A percentile compares a stretch with the other conserved stretches of the same genome.
Conservation (phyloP, 2,113 vertebrate genomes). For the Xenopus borealis region DNA sequence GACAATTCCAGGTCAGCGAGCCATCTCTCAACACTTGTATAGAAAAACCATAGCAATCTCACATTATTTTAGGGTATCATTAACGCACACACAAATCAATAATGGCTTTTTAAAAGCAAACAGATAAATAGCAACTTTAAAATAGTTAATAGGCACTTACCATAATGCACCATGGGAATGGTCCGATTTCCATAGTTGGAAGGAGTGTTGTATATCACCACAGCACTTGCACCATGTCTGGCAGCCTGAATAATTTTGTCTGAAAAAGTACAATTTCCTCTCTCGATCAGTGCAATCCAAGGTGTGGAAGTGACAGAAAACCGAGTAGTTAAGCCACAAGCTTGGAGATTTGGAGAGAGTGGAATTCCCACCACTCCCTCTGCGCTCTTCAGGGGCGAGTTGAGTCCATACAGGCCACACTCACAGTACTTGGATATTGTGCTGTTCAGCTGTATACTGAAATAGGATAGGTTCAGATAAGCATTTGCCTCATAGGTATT, state of each 20-base stretch:
- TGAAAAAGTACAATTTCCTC: slow-evolving; percentile 80
- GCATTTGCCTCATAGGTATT: slow-evolving; percentile 47
- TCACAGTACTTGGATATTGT: slow-evolving; percentile 51
- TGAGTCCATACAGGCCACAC: slow-evolving; percentile 61
- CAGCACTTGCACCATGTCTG: slow-evolving; percentile 67
- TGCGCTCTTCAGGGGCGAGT: slow-evolving; percentile 55
- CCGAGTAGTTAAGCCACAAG: slow-evolving; percentile 56
- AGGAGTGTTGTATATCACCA: slow-evolving; percentile 75
- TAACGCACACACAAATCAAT: slow-evolving; percentile 33
- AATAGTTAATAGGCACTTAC: slow-evolving; percentile 59
- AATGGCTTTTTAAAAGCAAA: slow-evolving; percentile 22
- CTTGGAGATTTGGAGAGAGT: slow-evolving; percentile 48
- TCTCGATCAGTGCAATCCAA: slow-evolving; percentile 85
- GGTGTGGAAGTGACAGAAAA: slow-evolving; percentile 49
- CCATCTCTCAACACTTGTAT: slow-evolving; percentile 12
- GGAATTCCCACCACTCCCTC: slow-evolving; percentile 61
- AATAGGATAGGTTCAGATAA: slow-evolving; percentile 57
- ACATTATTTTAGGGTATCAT: slow-evolving; percentile 1
- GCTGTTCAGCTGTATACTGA: slow-evolving; percentile 51
- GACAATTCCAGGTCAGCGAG: slow-evolving; percentile 32
- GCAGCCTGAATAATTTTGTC: slow-evolving; percentile 75
- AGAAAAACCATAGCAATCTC: background rate
- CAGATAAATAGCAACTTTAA: background rate
- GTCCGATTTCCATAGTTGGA: slow-evolving; percentile 63
- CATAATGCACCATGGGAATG: slow-evolving; percentile 64